These are phyloP conservation scores for Hyperoplus immaculatus DNA, from an alignment of 2,797 vertebrate genomes.

Conservation along the genomic window DNA sequence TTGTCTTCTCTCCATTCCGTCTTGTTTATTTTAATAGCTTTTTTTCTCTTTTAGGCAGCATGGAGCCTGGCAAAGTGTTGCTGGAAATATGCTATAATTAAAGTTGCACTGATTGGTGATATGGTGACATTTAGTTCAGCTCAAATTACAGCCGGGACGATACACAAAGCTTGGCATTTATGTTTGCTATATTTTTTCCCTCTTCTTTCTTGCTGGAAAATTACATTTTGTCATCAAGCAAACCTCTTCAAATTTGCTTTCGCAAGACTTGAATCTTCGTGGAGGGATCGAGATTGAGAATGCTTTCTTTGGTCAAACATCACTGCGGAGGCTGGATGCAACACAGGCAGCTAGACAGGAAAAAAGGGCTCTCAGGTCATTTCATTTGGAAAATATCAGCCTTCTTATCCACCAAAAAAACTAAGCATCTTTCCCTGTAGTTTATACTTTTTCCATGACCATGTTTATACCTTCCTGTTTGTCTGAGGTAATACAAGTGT, in stretches of 20 bases:
- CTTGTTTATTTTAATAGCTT: constrained; percentile 33
- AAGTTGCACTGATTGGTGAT: constrained; percentile 57
- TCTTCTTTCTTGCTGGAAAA: constrained; percentile 24
- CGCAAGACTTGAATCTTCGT: constrained; percentile 41
- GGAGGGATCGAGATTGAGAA: constrained; percentile 37
- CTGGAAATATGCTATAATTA: constrained; percentile 49
- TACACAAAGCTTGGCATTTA: constrained; percentile 48
- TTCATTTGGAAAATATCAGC: constrained; percentile 10
- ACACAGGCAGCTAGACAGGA: constrained; percentile 9
- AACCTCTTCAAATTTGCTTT: constrained; percentile 35
- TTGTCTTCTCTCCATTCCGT: constrained; percentile 25
- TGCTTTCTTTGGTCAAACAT: constrained; percentile 29
- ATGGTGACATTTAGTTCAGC: constrained; percentile 52
- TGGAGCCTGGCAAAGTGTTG: constrained; percentile 35
- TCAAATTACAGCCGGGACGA: constrained; percentile 47
- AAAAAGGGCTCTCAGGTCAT: constrained; percentile 18
- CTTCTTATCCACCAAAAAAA: constrained; percentile 7
- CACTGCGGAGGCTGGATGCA: constrained; percentile 15
- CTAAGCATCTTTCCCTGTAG: constrained; percentile 9
- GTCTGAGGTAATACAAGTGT: constrained; percentile 39
- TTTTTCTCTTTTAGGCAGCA: constrained; percentile 10
- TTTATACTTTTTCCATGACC: constrained; percentile 34
- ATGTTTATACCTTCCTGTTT: constrained; percentile 41
- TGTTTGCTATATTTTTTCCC: constrained; percentile 13
- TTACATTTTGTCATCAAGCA: constrained; percentile 21